Conservation (phyloP, 1,140 invertebrate genomes). For the Drosophila miranda region DNA sequence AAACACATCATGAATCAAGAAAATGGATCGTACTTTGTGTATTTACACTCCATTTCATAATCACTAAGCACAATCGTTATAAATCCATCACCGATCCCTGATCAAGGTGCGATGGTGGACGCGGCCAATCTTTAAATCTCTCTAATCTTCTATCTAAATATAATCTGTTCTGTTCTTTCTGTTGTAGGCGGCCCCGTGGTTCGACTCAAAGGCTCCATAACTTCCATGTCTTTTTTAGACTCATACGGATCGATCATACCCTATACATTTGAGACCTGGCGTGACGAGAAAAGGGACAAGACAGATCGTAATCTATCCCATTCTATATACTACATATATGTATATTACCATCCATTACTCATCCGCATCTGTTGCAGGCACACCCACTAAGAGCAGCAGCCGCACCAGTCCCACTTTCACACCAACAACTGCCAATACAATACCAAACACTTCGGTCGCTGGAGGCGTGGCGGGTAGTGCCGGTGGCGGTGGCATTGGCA, state of each 20-base stretch:
- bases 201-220: slow-evolving; percentile 95
- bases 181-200: slow-evolving; percentile 93
- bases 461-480: slow-evolving; percentile 68
- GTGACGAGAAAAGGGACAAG: slow-evolving; percentile 89
- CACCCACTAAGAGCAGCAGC: slow-evolving; percentile 79
- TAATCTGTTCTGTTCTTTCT: neutral
- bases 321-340: neutral
- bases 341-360: neutral
- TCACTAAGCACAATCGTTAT: too few species aligned
- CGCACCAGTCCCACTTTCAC: slow-evolving; percentile 81
- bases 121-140: neutral
- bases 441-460: slow-evolving; percentile 73
- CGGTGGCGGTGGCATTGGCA: slow-evolving; percentile 30
- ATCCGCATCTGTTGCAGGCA: slow-evolving; percentile 40
- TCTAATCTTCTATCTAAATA: neutral
- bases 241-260: slow-evolving; percentile 94
- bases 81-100: too few species aligned
- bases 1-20: too few species aligned
- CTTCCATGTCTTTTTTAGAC: slow-evolving; percentile 97
- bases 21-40: too few species aligned
- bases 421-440: slow-evolving; percentile 82
- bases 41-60: too few species aligned
- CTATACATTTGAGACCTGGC: slow-evolving; percentile 93
- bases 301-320: slow-evolving; percentile 85
- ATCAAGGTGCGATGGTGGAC: too few species aligned